Conservation (phyloP, 1,140 invertebrate species). For the Gryllus bimaculatus region DNA sequence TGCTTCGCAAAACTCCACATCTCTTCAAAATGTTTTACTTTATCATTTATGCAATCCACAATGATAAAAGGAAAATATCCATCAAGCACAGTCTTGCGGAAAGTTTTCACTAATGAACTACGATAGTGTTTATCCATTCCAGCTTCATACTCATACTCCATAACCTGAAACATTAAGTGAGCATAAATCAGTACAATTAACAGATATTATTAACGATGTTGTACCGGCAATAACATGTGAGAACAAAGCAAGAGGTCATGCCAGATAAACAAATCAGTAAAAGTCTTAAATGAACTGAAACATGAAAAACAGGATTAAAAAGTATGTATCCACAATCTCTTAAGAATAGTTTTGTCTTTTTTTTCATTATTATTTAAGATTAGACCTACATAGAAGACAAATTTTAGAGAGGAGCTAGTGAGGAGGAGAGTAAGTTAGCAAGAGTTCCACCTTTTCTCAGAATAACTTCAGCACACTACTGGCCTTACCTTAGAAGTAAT, state of each 20-base stretch:
- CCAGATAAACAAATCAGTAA: background rate
- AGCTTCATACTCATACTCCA: conserved; percentile 87
- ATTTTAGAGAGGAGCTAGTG: too few species aligned
- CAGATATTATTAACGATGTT: too few species aligned
- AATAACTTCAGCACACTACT: background rate
- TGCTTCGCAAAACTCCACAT: conserved; percentile 81
- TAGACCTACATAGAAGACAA: too few species aligned
- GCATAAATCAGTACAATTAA: too few species aligned
- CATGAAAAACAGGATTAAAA: too few species aligned
- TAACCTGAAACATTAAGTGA: conserved; percentile 44
- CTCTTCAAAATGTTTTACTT: conserved; percentile 71
- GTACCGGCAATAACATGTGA: too few species aligned
- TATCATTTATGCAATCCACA: conserved; percentile 78
- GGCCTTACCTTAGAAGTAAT: conserved; percentile 46
- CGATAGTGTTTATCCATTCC: conserved; percentile 73
- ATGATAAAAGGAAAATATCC: conserved; percentile 90
- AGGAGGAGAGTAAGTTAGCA: too few species aligned
- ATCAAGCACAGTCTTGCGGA: conserved; percentile 84
- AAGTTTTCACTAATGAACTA: conserved; percentile 75
- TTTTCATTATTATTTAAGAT: too few species aligned
- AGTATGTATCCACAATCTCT: too few species aligned
- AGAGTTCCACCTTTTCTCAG: background rate
- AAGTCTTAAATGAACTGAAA: too few species aligned
- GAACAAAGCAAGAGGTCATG: conserved; percentile 18
- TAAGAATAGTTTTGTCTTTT: too few species aligned